phyloP scores from a whole-genome alignment of 2,888 invertebrate genomes.

The Mystacides longicornis region DNA sequence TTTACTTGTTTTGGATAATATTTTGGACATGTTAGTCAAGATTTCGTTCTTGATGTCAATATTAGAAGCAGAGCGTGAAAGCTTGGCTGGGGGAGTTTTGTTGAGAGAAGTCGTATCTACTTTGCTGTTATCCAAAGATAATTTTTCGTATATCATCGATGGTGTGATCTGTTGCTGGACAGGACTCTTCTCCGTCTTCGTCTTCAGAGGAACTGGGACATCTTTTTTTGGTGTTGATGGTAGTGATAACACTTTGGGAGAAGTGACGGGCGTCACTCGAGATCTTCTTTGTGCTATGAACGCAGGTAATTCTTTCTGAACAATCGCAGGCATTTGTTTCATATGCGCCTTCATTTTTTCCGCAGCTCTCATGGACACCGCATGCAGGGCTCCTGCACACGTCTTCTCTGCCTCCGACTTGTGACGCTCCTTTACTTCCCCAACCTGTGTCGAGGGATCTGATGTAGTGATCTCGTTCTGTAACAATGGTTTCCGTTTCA shows the following conservation, averaged over 20 bases:
- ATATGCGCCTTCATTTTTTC: constrained; percentile 37
- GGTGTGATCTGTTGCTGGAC: constrained; percentile 14
- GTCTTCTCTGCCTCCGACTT: constrained; percentile 28
- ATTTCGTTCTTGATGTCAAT: not conserved
- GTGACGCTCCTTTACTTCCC: constrained; percentile 10
- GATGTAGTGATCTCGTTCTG: constrained; percentile 22
- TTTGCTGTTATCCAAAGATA: constrained; percentile 20
- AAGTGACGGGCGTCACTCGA: not conserved
- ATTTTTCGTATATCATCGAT: constrained; percentile 23
- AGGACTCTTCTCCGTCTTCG: constrained; percentile 13
- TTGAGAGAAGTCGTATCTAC: not conserved
- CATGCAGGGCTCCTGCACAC: constrained; percentile 38
- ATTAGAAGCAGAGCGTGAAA: too few relatives aligned
- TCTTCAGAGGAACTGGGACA: constrained; percentile 5
- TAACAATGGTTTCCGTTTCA: constrained; percentile 27
- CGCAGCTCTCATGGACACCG: constrained; percentile 38
- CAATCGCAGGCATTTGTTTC: constrained; percentile 24
- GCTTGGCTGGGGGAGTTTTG: not conserved
- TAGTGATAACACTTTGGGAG: constrained; percentile 4
- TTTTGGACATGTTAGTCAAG: not conserved
- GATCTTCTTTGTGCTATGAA: constrained; percentile 15
- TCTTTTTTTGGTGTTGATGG: constrained; percentile 6
- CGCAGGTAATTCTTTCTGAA: constrained; percentile 15
- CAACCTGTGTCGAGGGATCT: constrained; percentile 14
- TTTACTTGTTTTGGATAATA: not conserved